Base-by-base conservation (phyloP, 2,113 vertebrate genomes). In the Scortum barcoo region DNA sequence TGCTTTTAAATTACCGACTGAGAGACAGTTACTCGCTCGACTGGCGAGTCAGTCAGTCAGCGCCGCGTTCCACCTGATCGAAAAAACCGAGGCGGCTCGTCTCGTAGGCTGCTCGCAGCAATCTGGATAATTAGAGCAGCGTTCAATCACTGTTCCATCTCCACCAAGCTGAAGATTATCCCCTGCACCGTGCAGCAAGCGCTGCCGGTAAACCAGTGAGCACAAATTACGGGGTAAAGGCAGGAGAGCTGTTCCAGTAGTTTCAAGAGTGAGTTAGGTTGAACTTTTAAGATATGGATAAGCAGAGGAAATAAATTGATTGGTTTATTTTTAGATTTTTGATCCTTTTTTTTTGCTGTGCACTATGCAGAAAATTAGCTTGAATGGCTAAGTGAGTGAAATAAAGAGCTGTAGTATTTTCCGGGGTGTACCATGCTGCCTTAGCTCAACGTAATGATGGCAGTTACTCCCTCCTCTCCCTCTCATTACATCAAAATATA, bases 121-220 rank as follows among this genome's bases (percentile, higher is more conserved):
- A 81, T 81, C 70, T 78, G 65, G 89, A 76, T 93, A 87, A 91
- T 92, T 92, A 87, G 87, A 91, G 75, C 17, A 61, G 70, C 66
- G 71, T 85, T 86, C 77, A 71, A 93, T 88, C 83, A 40, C 73
- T 53, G 78, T 42, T 81, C 76, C 66, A 71, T 92, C 81, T 76
- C 76, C 53, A 16, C 61, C 70, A 42, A 65, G 70, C 50, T 50
- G 74, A 74, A 73, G 83, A 81, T 90, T 79, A 84, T 77, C 66
- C 71, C 50, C 24, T 4, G 6, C 74, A 67, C 53, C 38, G 20
- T 30, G 71, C 44, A 50, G 72, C 30, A 36, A 42, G 22, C 16
- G 2, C 48, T 48, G 61, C 86, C 76, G 58, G 62, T 24, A 75
- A 73, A 54, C 63, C 69, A 50, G 46, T 71, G 44, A 72, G 30